Conservation (phyloP, 2,113 vertebrate species). For the Platanista minor region DNA sequence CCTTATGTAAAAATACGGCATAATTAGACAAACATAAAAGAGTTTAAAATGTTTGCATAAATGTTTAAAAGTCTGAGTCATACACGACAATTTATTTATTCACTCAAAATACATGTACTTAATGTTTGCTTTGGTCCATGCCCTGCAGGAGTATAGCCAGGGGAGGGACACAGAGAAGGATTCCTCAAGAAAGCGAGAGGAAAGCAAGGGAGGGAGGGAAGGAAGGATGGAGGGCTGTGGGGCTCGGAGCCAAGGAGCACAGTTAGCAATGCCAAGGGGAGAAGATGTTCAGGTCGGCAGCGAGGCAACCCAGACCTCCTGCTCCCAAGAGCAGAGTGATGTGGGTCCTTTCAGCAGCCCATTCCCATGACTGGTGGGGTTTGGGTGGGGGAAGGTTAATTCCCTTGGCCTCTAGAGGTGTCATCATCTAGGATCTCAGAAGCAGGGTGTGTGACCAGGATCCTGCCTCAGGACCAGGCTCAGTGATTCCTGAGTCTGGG, state of each 20-base stretch:
- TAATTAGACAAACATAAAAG: slow-evolving; percentile 7
- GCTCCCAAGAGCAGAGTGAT: background rate
- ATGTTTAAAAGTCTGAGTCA: background rate
- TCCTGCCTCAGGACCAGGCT: background rate
- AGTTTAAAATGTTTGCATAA: background rate
- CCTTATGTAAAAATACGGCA: background rate
- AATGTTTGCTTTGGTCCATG: background rate
- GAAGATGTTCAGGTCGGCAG: background rate
- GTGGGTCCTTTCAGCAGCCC: background rate
- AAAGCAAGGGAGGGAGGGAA: background rate
- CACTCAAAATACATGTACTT: background rate
- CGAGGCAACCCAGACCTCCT: background rate
- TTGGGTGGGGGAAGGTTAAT: background rate
- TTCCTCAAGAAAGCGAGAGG: background rate
- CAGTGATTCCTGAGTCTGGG: background rate
- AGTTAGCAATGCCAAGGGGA: too few relatives aligned
- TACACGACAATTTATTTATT: background rate
- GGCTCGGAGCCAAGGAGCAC: background rate
- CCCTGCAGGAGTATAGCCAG: background rate
- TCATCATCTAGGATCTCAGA: background rate
- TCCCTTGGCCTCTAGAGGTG: background rate
- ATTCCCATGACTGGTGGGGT: background rate
- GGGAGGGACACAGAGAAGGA: background rate
- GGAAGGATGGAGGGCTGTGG: background rate
- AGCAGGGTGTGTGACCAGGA: background rate